phyloP scores from a whole-genome alignment of 2,888 invertebrate species.

The Oscheius sp. region DNA sequence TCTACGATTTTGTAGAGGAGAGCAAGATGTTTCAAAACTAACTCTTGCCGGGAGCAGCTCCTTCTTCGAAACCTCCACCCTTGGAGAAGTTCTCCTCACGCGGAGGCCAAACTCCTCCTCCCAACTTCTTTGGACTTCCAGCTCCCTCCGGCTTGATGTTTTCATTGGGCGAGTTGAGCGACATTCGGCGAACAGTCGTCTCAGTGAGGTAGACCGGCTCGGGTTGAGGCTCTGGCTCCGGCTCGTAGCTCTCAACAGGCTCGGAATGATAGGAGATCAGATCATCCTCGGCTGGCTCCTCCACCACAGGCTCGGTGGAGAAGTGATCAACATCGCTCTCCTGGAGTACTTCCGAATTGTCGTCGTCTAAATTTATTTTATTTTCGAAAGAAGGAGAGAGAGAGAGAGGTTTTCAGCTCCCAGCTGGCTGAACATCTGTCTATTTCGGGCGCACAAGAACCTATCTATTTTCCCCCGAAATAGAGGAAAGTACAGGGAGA shows the following conservation, averaged over 20 bases:
- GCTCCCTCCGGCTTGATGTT: conserved; percentile 33
- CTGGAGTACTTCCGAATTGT: conserved; percentile 40
- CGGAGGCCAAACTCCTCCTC: conserved; percentile 46
- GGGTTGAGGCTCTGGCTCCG: conserved; percentile 18
- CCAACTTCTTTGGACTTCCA: conserved; percentile 38
- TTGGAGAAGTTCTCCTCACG: conserved; percentile 11
- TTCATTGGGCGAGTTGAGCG: conserved; percentile 31
- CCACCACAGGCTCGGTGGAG: conserved; percentile 22
- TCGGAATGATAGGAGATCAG: conserved; percentile 13
- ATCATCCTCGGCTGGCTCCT: conserved; percentile 29
- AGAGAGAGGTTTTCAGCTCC: too few species aligned
- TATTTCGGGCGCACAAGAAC: too few species aligned
- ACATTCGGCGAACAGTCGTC: conserved; percentile 32
- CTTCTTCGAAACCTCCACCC: conserved; percentile 28
- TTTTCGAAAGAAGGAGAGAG: too few species aligned
- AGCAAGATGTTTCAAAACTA: conserved; percentile 1
- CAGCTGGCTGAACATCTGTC: too few species aligned
- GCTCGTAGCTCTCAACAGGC: not conserved
- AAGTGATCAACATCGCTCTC: conserved; percentile 48
- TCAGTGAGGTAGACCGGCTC: conserved; percentile 33
- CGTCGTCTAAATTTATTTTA: too few species aligned
- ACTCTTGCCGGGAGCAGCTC: conserved; percentile 25
- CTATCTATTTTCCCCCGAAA: too few species aligned
- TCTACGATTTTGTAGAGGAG: too few species aligned
- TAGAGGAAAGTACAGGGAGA: too few species aligned